These are phyloP conservation scores for Brachystomella parvula DNA, from an alignment of 1,140 invertebrate genomes.

Conservation along the genomic window DNA sequence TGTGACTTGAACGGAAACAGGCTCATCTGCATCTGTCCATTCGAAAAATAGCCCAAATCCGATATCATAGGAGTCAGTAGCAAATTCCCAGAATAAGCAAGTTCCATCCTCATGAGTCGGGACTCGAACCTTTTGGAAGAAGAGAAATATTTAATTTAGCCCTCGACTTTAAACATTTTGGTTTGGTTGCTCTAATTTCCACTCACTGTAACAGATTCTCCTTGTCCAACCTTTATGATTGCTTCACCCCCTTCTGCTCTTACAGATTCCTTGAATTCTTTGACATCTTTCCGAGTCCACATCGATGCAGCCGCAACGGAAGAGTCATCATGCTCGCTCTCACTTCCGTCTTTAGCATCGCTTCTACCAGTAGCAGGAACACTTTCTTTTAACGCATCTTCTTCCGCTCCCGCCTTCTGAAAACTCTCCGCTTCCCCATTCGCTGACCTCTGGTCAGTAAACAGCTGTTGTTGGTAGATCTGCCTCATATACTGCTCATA, in stretches of 20 bases:
- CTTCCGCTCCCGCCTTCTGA: background rate
- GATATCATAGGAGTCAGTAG: slow-evolving; percentile 96
- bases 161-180: background rate
- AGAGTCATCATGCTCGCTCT: slow-evolving; percentile 30
- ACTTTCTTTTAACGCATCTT: background rate
- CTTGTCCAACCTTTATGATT: slow-evolving; percentile 90
- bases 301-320: slow-evolving; percentile 73
- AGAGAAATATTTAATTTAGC: slow-evolving; percentile 2
- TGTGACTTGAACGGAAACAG: slow-evolving; percentile 70
- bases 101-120: slow-evolving; percentile 91
- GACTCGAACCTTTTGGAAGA: slow-evolving; percentile 62
- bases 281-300: slow-evolving; percentile 90
- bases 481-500: slow-evolving; percentile 97
- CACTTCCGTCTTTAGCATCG: slow-evolving; percentile 32
- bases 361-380: slow-evolving; percentile 21
- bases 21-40: slow-evolving; percentile 66
- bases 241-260: slow-evolving; percentile 78
- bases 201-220: slow-evolving; percentile 85
- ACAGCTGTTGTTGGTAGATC: slow-evolving; percentile 55
- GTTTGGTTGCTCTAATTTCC: background rate
- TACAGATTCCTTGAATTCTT: slow-evolving; percentile 82
- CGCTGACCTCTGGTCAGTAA: slow-evolving; percentile 8
- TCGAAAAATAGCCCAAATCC: slow-evolving; percentile 99
- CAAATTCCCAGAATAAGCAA: slow-evolving; percentile 99
- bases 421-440: background rate